Conservation (phyloP, 2,888 invertebrate species). For the Apotomis betuletana region DNA sequence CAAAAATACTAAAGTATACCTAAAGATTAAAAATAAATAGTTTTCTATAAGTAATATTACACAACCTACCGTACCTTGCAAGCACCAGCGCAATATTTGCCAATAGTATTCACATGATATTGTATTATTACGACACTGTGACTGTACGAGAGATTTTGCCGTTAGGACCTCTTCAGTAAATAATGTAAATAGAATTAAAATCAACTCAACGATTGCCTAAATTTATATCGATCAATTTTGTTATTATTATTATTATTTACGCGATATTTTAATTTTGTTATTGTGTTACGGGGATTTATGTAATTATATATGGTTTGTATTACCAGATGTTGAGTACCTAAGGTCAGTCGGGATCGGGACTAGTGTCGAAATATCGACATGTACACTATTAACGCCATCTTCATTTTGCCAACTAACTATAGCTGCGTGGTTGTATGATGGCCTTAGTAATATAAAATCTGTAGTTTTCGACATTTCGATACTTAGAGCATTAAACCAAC, state of each 20-base stretch:
- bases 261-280: slow-evolving; percentile 18
- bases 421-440: too few relatives aligned
- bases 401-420: too few relatives aligned
- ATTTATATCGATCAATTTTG: slow-evolving; percentile 4
- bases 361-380: too few relatives aligned
- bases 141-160: slow-evolving; percentile 7
- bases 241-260: slow-evolving; percentile 1
- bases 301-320: slow-evolving; percentile 24
- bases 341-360: too few relatives aligned
- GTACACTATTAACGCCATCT: too few relatives aligned
- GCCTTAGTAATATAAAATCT: too few relatives aligned
- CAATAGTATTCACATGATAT: slow-evolving; percentile 11
- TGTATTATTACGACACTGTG: slow-evolving; percentile 4
- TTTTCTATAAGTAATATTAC: not conserved
- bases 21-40: too few relatives aligned
- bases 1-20: too few relatives aligned
- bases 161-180: slow-evolving; percentile 2
- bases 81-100: not conserved
- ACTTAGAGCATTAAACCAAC: too few relatives aligned
- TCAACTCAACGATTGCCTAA: slow-evolving; percentile 17
- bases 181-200: slow-evolving; percentile 24
- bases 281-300: slow-evolving; percentile 27
- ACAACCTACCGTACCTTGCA: not conserved
- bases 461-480: too few relatives aligned
- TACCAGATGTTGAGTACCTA: slow-evolving; percentile 27